Conservation (phyloP, 2,113 vertebrate genomes). For the Oncorhynchus keta region DNA sequence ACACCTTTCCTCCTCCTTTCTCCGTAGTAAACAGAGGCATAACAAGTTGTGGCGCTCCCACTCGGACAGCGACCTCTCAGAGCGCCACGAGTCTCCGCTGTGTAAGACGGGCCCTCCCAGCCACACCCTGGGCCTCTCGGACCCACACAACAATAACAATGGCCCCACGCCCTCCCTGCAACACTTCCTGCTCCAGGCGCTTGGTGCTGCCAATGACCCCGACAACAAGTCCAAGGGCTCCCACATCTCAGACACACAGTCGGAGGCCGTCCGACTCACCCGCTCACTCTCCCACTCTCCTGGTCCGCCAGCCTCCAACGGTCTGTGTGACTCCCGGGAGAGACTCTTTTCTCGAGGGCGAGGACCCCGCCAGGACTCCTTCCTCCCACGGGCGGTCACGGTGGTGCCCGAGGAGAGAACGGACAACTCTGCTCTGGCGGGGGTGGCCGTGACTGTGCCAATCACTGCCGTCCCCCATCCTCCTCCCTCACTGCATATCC, state of each 20-base stretch:
- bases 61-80: conserved; percentile 91
- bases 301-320: conserved; percentile 33
- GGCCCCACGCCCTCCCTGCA: conserved; percentile 83
- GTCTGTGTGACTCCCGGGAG: conserved; percentile 35
- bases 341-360: conserved; percentile 1
- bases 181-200: conserved; percentile 78
- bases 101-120: conserved; percentile 51
- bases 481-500: conserved; percentile 51
- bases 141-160: conserved; percentile 81
- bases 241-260: neutral
- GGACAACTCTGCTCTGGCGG: conserved; percentile 26
- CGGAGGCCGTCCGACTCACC: neutral
- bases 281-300: neutral
- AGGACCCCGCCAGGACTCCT: conserved; percentile 13
- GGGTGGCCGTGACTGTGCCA: conserved; percentile 32
- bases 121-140: conserved; percentile 42
- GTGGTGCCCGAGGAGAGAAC: conserved; percentile 58
- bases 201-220: conserved; percentile 23
- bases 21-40: conserved; percentile 91
- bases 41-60: conserved; percentile 98
- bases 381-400: conserved; percentile 49
- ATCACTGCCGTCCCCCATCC: conserved; percentile 43
- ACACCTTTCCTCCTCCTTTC: neutral
- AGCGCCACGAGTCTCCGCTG: conserved; percentile 78
- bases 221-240: conserved; percentile 11